Evolutionary conservation across 2,888 invertebrate species (phyloP), one percentile per base, ranked within the genome.

Genomic region (Helicoverpa assulta): DNA sequence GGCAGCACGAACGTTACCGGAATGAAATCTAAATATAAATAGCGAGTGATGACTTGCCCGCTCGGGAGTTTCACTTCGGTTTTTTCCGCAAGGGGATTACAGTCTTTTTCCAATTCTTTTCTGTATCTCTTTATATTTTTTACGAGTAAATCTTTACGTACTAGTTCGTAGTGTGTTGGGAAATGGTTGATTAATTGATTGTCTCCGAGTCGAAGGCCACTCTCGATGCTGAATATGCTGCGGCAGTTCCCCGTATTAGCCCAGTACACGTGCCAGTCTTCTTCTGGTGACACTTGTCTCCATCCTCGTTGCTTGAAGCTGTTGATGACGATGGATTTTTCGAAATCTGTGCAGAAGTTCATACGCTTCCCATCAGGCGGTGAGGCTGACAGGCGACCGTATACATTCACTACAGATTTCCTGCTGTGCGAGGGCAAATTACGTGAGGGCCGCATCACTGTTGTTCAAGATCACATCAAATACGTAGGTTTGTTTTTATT

Each of bases 221-320:
- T 87, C 18, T 92, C 92, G 37, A 88, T 67, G 57, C 80, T 98
- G 89, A 99, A 99, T 77, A 99, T 96, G 88, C 97, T 98, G 66
- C 99, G 96, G 85, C 98, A 98, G 16, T 98, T 98, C 84, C 97
- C 97, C 1, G 98, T 98, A 67, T 97, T 98, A 0, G 99, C 98
- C 99, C 99, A 99, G 90, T 99, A 99, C 88, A 99, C 97, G 90
- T 99, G 98, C 99, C 99, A 99, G 84, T 98, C 98, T 86, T 98
- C 99, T 82, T 98, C 98, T 0, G 98, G 97, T 4, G 97, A 97
- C 5, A 92, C 99, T 91, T 98, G 97, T 16, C 96, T 94, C 99
- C 99, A 99, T 12, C 90, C 91, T 55, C 89, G 86, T 65, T 86
- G 78, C 26, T 82, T 68, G 62, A 91, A 91, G 69, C 82, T 89